Percentiles rank a stretch among this genome's conserved stretches.
phyloP scores from a whole-genome alignment of 2,113 vertebrate species.

The Equus przewalskii region DNA sequence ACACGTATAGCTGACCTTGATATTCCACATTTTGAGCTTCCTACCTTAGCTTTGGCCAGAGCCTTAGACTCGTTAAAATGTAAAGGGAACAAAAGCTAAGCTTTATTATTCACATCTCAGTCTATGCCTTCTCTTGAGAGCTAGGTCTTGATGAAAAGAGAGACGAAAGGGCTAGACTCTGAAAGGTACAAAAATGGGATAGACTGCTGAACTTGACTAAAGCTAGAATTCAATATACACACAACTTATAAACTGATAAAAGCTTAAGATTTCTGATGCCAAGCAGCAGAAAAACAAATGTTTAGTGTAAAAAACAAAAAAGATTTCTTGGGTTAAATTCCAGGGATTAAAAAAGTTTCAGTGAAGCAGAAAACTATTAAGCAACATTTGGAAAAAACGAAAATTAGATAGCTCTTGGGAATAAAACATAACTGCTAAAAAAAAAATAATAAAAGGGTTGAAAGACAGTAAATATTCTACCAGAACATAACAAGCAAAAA shows the following conservation, averaged over 20 bases:
- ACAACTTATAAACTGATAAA: background rate
- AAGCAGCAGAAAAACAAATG: background rate
- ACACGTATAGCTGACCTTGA: background rate
- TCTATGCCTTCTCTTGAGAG: background rate
- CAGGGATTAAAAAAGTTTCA: background rate
- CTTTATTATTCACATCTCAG: background rate
- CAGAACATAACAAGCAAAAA: background rate
- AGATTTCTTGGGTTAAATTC: background rate
- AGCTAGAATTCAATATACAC: background rate
- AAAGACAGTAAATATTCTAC: background rate
- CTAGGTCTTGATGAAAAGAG: background rate
- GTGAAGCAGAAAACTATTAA: background rate
- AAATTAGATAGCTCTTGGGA: background rate
- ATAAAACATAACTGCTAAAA: background rate
- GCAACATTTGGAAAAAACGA: background rate
- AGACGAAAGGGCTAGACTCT: background rate
- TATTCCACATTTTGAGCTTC: background rate
- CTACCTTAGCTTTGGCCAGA: background rate
- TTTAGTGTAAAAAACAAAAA: background rate
- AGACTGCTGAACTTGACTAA: background rate
- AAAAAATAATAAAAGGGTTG: background rate
- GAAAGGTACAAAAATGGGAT: background rate
- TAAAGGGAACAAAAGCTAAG: background rate
- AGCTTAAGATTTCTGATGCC: background rate
- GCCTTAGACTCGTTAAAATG: background rate